These are phyloP conservation scores for Hydroisotoma schaefferi DNA, from an alignment of 2,888 invertebrate genomes.

Conservation along the genomic window DNA sequence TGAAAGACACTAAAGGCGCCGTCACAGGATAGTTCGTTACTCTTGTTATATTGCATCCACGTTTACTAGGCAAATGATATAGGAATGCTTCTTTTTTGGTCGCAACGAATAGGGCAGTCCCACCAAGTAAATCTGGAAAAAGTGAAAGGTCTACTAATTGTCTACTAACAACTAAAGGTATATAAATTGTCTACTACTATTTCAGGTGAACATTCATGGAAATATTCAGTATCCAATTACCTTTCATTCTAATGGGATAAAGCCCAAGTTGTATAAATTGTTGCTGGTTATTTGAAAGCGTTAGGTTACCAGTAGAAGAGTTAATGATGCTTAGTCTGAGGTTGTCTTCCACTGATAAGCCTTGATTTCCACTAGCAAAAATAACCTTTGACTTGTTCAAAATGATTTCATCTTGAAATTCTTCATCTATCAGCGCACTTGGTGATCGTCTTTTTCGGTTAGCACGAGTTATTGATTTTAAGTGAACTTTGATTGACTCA, in stretches of 20 bases:
- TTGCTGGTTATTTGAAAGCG: constrained; percentile 5
- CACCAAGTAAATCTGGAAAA: constrained; percentile 50
- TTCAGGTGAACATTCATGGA: background rate
- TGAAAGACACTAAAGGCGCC: constrained; percentile 64
- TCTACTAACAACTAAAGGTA: constrained; percentile 1
- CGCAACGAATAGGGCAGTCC: constrained; percentile 62
- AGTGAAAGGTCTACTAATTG: constrained; percentile 1
- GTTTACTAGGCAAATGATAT: constrained; percentile 61
- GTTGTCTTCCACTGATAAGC: constrained; percentile 40
- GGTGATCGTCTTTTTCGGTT: constrained; percentile 39
- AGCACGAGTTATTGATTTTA: constrained; percentile 35
- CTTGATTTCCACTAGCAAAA: constrained; percentile 20
- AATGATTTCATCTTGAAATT: constrained; percentile 43
- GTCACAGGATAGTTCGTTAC: constrained; percentile 69
- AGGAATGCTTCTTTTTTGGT: constrained; percentile 68
- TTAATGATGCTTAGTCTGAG: constrained; percentile 24
- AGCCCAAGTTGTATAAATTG: constrained; percentile 35
- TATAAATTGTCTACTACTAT: no score
- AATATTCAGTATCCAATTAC: constrained; percentile 15
- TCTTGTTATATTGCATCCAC: constrained; percentile 51
- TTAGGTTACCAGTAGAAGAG: constrained; percentile 6
- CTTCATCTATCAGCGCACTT: constrained; percentile 35
- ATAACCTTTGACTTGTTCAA: constrained; percentile 27
- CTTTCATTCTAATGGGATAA: constrained; percentile 40
- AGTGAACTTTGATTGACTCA: constrained; percentile 41